Base-by-base conservation (phyloP, 2,113 vertebrate species). In the Prionailurus viverrinus region DNA sequence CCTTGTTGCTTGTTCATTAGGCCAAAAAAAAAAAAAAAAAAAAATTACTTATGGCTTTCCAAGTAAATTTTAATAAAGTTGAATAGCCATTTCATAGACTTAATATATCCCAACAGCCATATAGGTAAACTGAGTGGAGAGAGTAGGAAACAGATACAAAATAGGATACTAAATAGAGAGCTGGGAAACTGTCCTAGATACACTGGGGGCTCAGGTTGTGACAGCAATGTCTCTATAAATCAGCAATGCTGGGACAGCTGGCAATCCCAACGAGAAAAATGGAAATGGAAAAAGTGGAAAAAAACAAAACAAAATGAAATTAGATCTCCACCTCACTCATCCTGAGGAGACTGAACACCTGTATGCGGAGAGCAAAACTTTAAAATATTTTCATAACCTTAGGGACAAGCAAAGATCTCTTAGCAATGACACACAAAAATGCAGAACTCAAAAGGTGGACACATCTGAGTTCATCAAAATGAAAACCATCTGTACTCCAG, bases 271-370 rank as follows among this genome's bases (percentile, higher is more conserved):
- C 5, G n/a, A 73, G 79, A 93, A 91, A 94, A 55, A 74, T 8
- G 83, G 69, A 84, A 93, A 89, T 39, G 65, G 71, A 84, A 96
- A 95, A 95, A 74, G 78, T 29, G 69, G 55, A 85, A 94, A 83
- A 91, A 83, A 91, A 58, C 48, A 85, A 69, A 63, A 85, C 19
- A 61, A 45, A 9, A 45, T 45, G 45, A 45, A 91, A 94, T 61
- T 86, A 88, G 76, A 27, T 39, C 39, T 69, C 6, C 5, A 39
- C 25, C 55, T 84, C 36, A 5, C 3, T 19, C 13, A 41, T 89
- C 82, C 53, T 21, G 9, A 79, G 83, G 82, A 55, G 7, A 69
- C 2, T 1, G 8, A 91, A 89, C 41, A 58, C 16, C 11, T 71
- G 0, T 16, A 45, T 11, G 55, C 36, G 36, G 33, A 96, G 94